Conservation (phyloP, 1,140 invertebrate species). For the Drosophila varians region DNA sequence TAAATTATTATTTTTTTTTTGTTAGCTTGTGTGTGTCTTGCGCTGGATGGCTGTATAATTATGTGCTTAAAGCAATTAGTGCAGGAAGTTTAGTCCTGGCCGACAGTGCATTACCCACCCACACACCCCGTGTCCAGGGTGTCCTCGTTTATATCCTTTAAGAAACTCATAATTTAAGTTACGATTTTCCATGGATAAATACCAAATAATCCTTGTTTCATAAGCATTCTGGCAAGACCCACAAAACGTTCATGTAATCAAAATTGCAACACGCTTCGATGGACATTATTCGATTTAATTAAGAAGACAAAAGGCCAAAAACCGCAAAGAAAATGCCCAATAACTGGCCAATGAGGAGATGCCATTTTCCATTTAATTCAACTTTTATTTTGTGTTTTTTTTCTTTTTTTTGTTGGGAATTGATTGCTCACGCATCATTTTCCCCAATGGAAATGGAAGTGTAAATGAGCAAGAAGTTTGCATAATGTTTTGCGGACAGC, state of each 20-base stretch:
- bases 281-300: slow-evolving; percentile 57
- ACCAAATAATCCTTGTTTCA: too few species aligned
- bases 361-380: slow-evolving; percentile 64
- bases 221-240: too few species aligned
- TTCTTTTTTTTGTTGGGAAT: too few species aligned
- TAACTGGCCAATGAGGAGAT: slow-evolving; percentile 16
- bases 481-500: slow-evolving; percentile 41
- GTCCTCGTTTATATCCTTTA: not conserved
- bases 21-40: slow-evolving; percentile 12
- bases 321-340: slow-evolving; percentile 30
- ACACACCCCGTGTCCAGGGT: slow-evolving; percentile 36
- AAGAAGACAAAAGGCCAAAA: slow-evolving; percentile 32
- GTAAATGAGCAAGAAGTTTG: slow-evolving; percentile 42
- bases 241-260: slow-evolving; percentile 16
- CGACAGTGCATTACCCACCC: slow-evolving; percentile 50
- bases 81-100: slow-evolving; percentile 23
- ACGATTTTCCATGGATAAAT: too few species aligned
- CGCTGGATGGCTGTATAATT: slow-evolving; percentile 60
- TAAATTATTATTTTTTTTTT: not conserved
- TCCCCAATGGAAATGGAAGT: slow-evolving; percentile 24
- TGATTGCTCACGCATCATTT: slow-evolving; percentile 71
- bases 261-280: slow-evolving; percentile 38
- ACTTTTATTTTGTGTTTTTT: too few species aligned
- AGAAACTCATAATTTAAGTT: too few species aligned
- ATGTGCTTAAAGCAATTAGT: slow-evolving; percentile 73